Evolutionary conservation across 2,113 vertebrate genomes (phyloP).

Genomic region (Platysternon megacephalum): DNA sequence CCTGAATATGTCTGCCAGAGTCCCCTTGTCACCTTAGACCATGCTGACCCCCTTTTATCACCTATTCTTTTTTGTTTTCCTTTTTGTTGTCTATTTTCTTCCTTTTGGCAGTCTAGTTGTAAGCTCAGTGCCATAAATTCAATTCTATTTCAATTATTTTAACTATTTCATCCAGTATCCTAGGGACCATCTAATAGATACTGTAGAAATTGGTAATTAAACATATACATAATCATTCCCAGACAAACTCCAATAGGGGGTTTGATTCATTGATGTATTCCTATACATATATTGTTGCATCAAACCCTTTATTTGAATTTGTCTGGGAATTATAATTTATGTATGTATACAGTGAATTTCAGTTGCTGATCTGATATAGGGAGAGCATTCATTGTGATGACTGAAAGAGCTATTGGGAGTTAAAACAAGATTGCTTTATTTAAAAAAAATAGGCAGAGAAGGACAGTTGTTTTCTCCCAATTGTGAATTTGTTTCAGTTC

Average conservation of each 20-base stretch:
- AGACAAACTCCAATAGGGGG: background rate
- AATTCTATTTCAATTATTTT: background rate
- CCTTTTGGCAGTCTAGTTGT: background rate
- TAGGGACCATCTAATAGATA: background rate
- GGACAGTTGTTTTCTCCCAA: fast-evolving
- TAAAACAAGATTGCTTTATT: background rate
- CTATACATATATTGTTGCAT: background rate
- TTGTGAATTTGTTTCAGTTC: background rate
- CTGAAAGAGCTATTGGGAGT: background rate
- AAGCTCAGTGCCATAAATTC: background rate
- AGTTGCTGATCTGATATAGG: background rate
- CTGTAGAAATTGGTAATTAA: background rate
- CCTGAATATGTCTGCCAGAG: background rate
- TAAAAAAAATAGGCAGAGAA: background rate
- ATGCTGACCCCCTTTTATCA: background rate
- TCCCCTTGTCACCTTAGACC: background rate
- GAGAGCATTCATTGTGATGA: background rate
- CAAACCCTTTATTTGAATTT: background rate
- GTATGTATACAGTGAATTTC: background rate
- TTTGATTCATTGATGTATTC: background rate
- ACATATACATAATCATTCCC: background rate
- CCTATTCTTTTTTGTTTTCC: background rate
- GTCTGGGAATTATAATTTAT: background rate
- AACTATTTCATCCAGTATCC: background rate
- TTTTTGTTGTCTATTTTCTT: background rate